A percentile compares a stretch with the other conserved stretches of the same genome.
These are phyloP conservation scores for Ispidina lecontei DNA, from an alignment of 2,797 vertebrate genomes.

Conservation along the genomic window DNA sequence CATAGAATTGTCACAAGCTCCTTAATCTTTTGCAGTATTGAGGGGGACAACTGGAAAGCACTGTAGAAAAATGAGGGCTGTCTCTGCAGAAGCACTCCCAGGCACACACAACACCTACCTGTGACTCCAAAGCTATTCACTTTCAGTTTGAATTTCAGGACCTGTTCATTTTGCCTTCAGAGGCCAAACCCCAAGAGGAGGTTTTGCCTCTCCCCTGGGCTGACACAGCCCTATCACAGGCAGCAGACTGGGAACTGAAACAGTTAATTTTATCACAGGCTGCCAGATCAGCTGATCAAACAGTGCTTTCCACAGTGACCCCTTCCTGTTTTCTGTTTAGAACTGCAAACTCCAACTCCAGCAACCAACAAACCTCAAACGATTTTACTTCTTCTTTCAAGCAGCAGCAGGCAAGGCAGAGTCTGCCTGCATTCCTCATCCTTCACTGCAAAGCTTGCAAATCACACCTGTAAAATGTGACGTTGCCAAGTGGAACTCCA, in stretches of 20 bases:
- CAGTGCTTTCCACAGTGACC: constrained; percentile 55
- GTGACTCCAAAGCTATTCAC: not conserved
- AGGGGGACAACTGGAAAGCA: not conserved
- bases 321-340: constrained; percentile 78
- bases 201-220: not conserved
- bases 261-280: constrained; percentile 28
- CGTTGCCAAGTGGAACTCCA: not conserved
- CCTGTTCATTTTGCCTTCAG: not conserved
- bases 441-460: not conserved
- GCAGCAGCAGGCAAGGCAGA: constrained; percentile 45
- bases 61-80: not conserved
- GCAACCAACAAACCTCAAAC: constrained; percentile 64
- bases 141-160: not conserved
- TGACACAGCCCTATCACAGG: not conserved
- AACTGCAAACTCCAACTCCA: constrained; percentile 40
- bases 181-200: not conserved
- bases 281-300: constrained; percentile 64
- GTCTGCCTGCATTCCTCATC: not conserved
- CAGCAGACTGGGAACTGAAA: not conserved
- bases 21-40: not conserved
- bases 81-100: not conserved
- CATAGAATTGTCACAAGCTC: not conserved
- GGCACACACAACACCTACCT: not conserved
- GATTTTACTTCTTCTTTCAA: constrained; percentile 77
- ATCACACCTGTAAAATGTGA: not conserved